Percentiles rank a stretch among this genome's conserved stretches.
phyloP scores from a whole-genome alignment of 1,140 invertebrate genomes.

The Drosophila littoralis region DNA sequence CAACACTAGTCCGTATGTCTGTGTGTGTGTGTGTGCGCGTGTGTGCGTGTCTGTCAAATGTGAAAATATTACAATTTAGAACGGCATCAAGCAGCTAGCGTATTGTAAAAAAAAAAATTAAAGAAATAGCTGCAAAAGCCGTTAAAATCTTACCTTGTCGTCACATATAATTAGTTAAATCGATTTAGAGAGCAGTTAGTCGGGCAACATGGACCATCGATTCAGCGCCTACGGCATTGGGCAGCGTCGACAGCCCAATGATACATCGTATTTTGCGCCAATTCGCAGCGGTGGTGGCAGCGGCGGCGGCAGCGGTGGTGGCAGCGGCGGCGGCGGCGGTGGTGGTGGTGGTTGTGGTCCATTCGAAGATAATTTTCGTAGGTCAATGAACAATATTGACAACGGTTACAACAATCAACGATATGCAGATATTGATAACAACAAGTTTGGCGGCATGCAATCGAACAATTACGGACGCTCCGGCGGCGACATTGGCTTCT shows the following conservation, averaged over 20 bases:
- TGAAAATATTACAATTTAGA: conserved; percentile 46
- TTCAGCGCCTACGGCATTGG: conserved; percentile 63
- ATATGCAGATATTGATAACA: conserved; percentile 20
- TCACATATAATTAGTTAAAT: not conserved
- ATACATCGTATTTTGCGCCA: conserved; percentile 48
- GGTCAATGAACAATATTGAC: conserved; percentile 33
- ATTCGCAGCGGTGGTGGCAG: conserved; percentile 15
- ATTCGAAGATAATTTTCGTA: conserved; percentile 37
- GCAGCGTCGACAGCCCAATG: conserved; percentile 51
- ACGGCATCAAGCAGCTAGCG: conserved; percentile 25
- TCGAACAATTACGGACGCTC: conserved; percentile 28
- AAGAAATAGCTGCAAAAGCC: not conserved
- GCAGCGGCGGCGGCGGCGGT: not conserved
- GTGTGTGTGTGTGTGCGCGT: conserved; percentile 7
- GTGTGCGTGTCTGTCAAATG: conserved; percentile 46
- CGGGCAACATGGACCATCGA: conserved; percentile 47
- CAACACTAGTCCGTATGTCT: conserved; percentile 17
- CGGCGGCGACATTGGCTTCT: conserved; percentile 6
- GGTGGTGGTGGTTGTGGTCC: not conserved
- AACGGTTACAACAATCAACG: conserved; percentile 29
- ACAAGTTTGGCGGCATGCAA: conserved; percentile 37
- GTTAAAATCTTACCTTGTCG: not conserved
- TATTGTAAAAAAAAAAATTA: conserved; percentile 1
- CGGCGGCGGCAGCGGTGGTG: not conserved
- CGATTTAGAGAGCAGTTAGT: conserved; percentile 8